Percentiles rank a stretch among this genome's conserved stretches.
Conservation (phyloP, 2,888 invertebrate genomes). For the Rutpela maculata region DNA sequence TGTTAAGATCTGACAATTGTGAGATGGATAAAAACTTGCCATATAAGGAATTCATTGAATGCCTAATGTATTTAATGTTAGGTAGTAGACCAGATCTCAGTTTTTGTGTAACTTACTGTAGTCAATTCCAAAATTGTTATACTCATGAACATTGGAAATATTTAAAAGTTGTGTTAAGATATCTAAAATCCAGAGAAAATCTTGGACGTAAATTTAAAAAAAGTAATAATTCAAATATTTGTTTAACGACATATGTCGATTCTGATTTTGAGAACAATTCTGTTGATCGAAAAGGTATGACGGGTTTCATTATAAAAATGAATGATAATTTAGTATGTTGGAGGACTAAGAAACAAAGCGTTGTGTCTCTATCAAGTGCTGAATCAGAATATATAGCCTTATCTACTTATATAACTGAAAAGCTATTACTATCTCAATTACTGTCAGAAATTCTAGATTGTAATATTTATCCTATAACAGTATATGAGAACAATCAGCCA, state of each 20-base stretch:
- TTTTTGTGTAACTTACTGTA: conserved; percentile 43
- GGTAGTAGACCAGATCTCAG: conserved; percentile 49
- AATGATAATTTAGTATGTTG: conserved; percentile 47
- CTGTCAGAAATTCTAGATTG: conserved; percentile 36
- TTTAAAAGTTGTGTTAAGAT: conserved; percentile 41
- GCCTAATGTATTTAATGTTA: conserved; percentile 52
- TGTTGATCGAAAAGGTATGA: conserved; percentile 36
- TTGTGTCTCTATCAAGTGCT: conserved; percentile 47
- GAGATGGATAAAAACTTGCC: not conserved
- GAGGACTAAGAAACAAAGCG: conserved; percentile 50
- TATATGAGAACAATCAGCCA: conserved; percentile 19
- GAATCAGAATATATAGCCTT: conserved; percentile 52
- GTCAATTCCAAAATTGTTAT: conserved; percentile 52
- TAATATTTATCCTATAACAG: conserved; percentile 32
- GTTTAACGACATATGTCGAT: conserved; percentile 48
- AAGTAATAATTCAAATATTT: conserved; percentile 32
- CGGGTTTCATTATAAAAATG: conserved; percentile 47
- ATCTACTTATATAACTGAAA: conserved; percentile 45
- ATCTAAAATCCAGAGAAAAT: conserved; percentile 38
- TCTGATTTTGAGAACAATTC: conserved; percentile 35
- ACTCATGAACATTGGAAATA: conserved; percentile 43
- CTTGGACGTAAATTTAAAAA: conserved; percentile 43
- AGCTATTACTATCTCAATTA: conserved; percentile 46
- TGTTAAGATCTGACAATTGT: not conserved
- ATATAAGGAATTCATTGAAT: conserved; percentile 43